Conservation (phyloP, 2,888 invertebrate genomes). For the Ctenicera cuprea region DNA sequence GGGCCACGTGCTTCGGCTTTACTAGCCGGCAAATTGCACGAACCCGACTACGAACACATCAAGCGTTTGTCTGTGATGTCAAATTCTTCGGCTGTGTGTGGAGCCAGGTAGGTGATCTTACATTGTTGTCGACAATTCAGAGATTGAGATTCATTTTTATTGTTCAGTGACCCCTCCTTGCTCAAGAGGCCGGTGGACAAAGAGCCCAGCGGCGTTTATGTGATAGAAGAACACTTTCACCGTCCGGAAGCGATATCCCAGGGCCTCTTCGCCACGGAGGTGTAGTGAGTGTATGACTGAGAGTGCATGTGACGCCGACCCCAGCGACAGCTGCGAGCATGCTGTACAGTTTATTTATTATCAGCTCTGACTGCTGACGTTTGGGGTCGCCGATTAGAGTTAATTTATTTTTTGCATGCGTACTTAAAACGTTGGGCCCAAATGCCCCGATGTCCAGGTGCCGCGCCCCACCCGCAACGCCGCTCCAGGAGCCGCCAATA, state of each 20-base stretch:
- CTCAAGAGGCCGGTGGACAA: constrained; percentile 81
- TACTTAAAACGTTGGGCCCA: constrained; percentile 54
- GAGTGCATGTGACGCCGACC: constrained; percentile 61
- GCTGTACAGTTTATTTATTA: constrained; percentile 70
- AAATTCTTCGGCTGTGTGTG: constrained; percentile 70
- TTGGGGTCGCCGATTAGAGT: constrained; percentile 61
- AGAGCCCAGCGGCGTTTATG: constrained; percentile 79
- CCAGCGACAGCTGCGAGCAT: constrained; percentile 58
- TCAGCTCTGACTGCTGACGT: constrained; percentile 59
- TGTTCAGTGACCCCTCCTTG: constrained; percentile 81
- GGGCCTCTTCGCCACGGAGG: constrained; percentile 84
- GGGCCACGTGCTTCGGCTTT: constrained; percentile 76
- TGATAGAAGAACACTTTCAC: constrained; percentile 85
- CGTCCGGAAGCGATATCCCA: constrained; percentile 75
- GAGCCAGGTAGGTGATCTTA: constrained; percentile 66
- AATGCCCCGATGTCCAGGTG: constrained; percentile 41
- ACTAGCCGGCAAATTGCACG: constrained; percentile 72
- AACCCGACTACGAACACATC: constrained; percentile 74
- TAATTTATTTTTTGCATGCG: constrained; percentile 65
- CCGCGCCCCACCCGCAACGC: constrained; percentile 52
- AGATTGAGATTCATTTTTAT: constrained; percentile 59
- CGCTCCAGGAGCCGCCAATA: constrained; percentile 61
- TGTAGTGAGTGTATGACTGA: constrained; percentile 72
- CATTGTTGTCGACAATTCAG: neutral
- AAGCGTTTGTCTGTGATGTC: constrained; percentile 73